Conservation (phyloP, 2,888 invertebrate genomes). For the Mechanitis messenoides region DNA sequence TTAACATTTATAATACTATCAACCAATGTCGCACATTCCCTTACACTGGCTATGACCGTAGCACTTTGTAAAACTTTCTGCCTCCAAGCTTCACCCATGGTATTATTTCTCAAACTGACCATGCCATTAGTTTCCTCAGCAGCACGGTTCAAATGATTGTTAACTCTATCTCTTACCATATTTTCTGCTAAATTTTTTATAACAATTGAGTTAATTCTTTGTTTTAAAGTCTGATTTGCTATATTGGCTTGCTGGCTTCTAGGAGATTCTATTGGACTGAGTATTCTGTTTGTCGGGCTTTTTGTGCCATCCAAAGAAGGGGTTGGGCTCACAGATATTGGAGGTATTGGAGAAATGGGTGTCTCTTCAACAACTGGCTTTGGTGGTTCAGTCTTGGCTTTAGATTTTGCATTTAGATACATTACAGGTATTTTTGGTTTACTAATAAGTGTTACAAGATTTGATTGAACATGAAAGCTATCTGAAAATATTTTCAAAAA, state of each 20-base stretch:
- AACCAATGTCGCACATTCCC: conserved; percentile 86
- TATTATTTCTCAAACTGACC: conserved; percentile 59
- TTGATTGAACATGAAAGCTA: conserved; percentile 94
- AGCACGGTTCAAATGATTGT: conserved; percentile 66
- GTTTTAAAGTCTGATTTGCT: conserved; percentile 88
- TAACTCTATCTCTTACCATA: conserved; percentile 75
- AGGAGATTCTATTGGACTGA: conserved; percentile 72
- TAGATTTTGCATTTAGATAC: conserved; percentile 72
- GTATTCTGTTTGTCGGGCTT: conserved; percentile 69
- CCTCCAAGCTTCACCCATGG: conserved; percentile 86
- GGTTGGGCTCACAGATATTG: conserved; percentile 60
- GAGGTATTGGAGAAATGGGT: conserved; percentile 55
- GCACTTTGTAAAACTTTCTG: conserved; percentile 88
- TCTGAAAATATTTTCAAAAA: conserved; percentile 96
- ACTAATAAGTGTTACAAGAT: conserved; percentile 89
- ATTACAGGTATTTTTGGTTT: conserved; percentile 82
- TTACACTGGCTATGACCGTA: conserved; percentile 85
- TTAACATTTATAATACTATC: conserved; percentile 82
- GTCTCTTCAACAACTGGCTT: conserved; percentile 65
- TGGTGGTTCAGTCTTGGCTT: conserved; percentile 71
- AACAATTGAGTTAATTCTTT: conserved; percentile 90
- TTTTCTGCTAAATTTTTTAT: conserved; percentile 94
- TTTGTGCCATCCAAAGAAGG: conserved; percentile 62
- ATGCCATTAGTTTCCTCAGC: conserved; percentile 65
- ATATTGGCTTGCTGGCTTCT: conserved; percentile 68